phyloP scores from a whole-genome alignment of 1,140 invertebrate genomes.

The Zaprionus kolodkinae region DNA sequence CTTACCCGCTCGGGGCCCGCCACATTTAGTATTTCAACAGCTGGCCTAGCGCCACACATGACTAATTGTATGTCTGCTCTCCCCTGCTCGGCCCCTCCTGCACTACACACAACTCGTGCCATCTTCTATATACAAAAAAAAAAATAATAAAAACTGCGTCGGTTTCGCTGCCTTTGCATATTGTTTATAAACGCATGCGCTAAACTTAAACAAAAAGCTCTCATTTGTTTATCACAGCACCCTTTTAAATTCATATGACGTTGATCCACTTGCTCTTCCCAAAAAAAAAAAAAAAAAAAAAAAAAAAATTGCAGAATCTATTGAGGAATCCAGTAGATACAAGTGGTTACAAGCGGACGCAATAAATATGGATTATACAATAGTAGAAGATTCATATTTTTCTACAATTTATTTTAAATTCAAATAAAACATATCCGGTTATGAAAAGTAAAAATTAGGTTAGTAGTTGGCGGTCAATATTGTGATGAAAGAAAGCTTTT shows the following conservation, averaged over 20 bases:
- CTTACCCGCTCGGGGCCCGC: slow-evolving; percentile 25
- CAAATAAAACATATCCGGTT: too few species aligned
- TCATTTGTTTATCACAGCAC: slow-evolving; percentile 45
- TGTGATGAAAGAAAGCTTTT: too few species aligned
- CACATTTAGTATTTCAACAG: slow-evolving; percentile 45
- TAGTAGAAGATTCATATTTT: too few species aligned
- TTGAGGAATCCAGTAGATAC: neutral
- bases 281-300: too few species aligned
- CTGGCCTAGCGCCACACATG: slow-evolving; percentile 57
- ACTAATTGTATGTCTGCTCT: slow-evolving; percentile 35
- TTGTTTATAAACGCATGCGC: slow-evolving; percentile 75
- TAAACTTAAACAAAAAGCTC: slow-evolving; percentile 73
- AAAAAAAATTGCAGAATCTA: neutral
- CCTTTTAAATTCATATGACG: slow-evolving; percentile 7
- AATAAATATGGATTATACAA: too few species aligned
- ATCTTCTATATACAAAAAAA: slow-evolving; percentile 27
- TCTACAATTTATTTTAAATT: too few species aligned
- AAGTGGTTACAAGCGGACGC: neutral
- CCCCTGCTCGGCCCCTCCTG: neutral
- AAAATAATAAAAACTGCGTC: slow-evolving; percentile 19
- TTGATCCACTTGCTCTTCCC: slow-evolving; percentile 7
- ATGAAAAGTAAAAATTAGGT: too few species aligned
- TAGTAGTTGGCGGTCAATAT: too few species aligned
- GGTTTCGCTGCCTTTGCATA: slow-evolving; percentile 37
- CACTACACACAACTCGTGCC: slow-evolving; percentile 1